A percentile compares a stretch with the other conserved stretches of the same genome.
phyloP scores from a whole-genome alignment of 2,888 invertebrate genomes.

The Meghimatium bilineatum region DNA sequence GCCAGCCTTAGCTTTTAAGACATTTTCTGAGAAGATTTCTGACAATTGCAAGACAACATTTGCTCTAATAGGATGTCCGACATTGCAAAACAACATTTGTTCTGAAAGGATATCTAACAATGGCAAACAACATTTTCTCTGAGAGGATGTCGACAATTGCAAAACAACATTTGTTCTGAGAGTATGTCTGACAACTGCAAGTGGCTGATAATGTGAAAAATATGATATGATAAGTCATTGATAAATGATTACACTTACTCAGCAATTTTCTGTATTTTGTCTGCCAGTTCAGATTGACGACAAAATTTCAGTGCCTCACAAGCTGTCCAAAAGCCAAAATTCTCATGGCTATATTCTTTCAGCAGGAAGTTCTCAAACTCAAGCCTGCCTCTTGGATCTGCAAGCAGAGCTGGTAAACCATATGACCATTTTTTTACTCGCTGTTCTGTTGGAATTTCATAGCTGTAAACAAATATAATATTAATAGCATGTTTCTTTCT shows the following conservation, averaged over 20 bases:
- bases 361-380: slow-evolving; percentile 96
- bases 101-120: too few species aligned
- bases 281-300: slow-evolving; percentile 88
- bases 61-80: too few species aligned
- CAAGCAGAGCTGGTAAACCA: slow-evolving; percentile 94
- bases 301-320: slow-evolving; percentile 93
- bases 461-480: slow-evolving; percentile 81
- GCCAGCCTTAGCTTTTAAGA: too few species aligned
- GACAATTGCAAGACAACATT: too few species aligned
- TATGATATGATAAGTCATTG: background rate
- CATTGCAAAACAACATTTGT: too few species aligned
- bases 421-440: slow-evolving; percentile 95
- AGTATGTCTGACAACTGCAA: too few species aligned
- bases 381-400: slow-evolving; percentile 90
- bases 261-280: slow-evolving; percentile 91
- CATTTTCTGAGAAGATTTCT: too few species aligned
- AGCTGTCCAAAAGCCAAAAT: slow-evolving; percentile 97
- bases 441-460: slow-evolving; percentile 95
- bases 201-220: too few species aligned
- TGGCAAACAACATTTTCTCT: too few species aligned
- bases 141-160: too few species aligned
- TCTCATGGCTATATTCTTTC: slow-evolving; percentile 98
- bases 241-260: slow-evolving; percentile 82
- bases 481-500: too few species aligned
- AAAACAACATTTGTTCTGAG: too few species aligned